These are phyloP conservation scores for Sarcophaga peregrina DNA, from an alignment of 1,140 invertebrate genomes.

Conservation along the genomic window DNA sequence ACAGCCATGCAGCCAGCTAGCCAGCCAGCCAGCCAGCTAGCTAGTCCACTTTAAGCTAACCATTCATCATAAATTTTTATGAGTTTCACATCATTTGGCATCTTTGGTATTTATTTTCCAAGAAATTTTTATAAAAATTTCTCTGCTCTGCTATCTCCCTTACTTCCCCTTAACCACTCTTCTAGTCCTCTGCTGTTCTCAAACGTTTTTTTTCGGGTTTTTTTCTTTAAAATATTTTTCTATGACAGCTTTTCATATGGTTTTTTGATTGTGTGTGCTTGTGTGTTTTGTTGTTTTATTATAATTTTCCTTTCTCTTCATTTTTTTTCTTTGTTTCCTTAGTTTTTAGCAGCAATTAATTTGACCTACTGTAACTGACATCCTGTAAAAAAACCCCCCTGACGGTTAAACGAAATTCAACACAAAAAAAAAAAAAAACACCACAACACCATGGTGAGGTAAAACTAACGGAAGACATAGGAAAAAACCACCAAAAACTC, in stretches of 20 bases:
- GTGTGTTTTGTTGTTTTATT: too few relatives aligned
- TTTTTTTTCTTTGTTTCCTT: not conserved
- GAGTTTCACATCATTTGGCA: conserved; percentile 9
- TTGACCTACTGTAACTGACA: conserved; percentile 35
- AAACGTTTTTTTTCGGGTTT: not conserved
- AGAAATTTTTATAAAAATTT: too few relatives aligned
- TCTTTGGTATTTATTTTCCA: not conserved
- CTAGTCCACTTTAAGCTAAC: not conserved
- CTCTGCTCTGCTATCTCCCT: not conserved
- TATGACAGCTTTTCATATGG: too few relatives aligned
- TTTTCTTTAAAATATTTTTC: not conserved
- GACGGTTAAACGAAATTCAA: conserved; percentile 13
- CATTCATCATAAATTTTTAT: conserved; percentile 20
- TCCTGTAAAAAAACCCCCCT: conserved; percentile 23
- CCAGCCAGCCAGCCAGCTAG: too few relatives aligned
- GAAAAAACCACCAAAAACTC: not conserved
- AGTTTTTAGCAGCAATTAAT: conserved; percentile 6
- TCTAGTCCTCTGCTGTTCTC: not conserved
- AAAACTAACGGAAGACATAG: not conserved
- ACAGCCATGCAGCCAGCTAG: too few relatives aligned
- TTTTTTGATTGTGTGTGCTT: too few relatives aligned
- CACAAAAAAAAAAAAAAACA: too few relatives aligned
- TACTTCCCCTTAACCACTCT: not conserved
- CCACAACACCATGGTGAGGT: not conserved
- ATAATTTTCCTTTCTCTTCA: too few relatives aligned